These are phyloP conservation scores for Nephila pilipes DNA, from an alignment of 1,140 invertebrate species.

Conservation along the genomic window DNA sequence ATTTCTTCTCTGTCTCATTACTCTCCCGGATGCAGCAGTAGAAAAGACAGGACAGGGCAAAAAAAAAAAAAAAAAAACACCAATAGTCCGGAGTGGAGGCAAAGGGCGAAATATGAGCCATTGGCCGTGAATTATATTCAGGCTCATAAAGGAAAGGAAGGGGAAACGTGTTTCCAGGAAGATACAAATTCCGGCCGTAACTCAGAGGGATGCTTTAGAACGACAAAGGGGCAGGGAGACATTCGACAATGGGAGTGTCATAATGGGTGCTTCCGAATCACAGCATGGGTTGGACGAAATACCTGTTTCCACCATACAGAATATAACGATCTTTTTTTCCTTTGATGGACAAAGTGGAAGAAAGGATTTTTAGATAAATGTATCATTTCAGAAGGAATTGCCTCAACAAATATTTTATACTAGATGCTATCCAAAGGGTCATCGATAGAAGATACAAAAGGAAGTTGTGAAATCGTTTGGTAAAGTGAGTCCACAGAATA, in stretches of 20 bases:
- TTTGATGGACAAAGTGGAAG: not conserved
- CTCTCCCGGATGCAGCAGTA: not conserved
- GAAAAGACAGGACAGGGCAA: not conserved
- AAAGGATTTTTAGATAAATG: not conserved
- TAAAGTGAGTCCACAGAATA: too few species aligned
- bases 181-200: conserved; percentile 66
- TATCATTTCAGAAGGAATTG: not conserved
- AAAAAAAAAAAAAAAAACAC: not conserved
- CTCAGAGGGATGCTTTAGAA: conserved; percentile 42
- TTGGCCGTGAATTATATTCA: conserved; percentile 45
- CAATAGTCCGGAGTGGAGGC: conserved; percentile 11
- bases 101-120: conserved; percentile 53
- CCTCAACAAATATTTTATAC: not conserved
- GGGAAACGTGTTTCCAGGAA: conserved; percentile 61
- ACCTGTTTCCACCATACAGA: not conserved
- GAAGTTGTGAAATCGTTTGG: too few species aligned
- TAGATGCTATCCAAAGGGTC: not conserved
- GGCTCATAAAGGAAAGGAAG: conserved; percentile 55
- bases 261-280: conserved; percentile 35
- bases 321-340: not conserved
- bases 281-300: not conserved
- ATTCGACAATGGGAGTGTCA: conserved; percentile 20
- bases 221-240: conserved; percentile 34
- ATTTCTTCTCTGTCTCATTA: conserved; percentile 27
- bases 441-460: too few species aligned